Percentiles rank a stretch among this genome's conserved stretches.
Evolutionary conservation across 2,113 vertebrate genomes (phyloP).

Genomic region (Vombatus ursinus): DNA sequence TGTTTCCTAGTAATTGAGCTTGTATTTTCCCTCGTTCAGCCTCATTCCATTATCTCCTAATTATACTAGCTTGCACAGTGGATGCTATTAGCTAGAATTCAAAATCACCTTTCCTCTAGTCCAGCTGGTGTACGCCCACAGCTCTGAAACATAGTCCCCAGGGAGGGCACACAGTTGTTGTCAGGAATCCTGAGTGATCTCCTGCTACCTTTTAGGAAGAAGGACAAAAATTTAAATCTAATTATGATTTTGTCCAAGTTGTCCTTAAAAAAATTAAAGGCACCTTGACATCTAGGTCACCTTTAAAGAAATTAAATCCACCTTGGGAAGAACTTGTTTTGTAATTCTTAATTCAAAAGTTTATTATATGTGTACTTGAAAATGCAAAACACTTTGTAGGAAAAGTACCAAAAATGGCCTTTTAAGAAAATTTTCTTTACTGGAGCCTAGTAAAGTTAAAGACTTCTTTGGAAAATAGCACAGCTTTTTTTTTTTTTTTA

Average conservation of each 20-base stretch:
- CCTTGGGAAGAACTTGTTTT: constrained; percentile 1
- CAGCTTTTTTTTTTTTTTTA: neutral
- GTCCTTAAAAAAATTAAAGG: constrained; percentile 39
- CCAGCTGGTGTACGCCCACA: neutral
- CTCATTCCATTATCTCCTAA: constrained; percentile 47
- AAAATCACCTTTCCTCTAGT: neutral
- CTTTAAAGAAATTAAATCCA: constrained; percentile 43
- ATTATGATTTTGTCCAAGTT: constrained; percentile 13
- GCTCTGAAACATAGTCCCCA: neutral
- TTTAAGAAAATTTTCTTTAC: constrained; percentile 22
- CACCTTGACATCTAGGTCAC: constrained; percentile 13
- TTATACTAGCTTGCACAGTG: neutral
- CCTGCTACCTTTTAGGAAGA: neutral
- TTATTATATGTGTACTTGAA: constrained; percentile 30
- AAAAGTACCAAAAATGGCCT: neutral
- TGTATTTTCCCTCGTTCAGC: constrained; percentile 53
- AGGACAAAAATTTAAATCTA: neutral
- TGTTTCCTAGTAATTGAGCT: constrained; percentile 55
- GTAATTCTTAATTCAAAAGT: constrained; percentile 29
- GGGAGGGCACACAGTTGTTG: neutral
- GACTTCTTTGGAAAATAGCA: constrained; percentile 11
- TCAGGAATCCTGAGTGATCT: neutral
- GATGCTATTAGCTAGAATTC: constrained; percentile 29
- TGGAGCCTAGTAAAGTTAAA: neutral
- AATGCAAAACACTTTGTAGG: constrained; percentile 18